Evolutionary conservation across 2,888 invertebrate genomes (phyloP).

Genomic region (Eupithecia centaureata): DNA sequence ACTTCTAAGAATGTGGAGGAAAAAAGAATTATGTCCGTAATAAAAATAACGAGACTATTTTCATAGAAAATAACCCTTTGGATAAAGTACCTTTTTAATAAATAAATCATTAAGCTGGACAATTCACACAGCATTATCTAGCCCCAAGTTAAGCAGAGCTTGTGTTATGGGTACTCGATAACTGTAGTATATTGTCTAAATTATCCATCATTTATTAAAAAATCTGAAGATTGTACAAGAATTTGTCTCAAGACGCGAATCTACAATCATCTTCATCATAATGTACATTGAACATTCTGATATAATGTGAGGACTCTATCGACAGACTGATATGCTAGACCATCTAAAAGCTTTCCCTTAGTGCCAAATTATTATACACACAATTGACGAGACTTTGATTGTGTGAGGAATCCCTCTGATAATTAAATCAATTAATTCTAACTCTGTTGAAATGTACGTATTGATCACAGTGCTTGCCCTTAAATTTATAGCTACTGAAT

Average conservation of each 20-base stretch:
- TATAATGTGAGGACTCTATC: neutral
- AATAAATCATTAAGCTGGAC: too few species aligned
- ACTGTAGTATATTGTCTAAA: too few species aligned
- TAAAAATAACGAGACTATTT: neutral
- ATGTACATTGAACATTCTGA: neutral
- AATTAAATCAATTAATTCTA: conserved; percentile 10
- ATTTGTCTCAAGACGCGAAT: too few species aligned
- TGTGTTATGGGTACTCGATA: too few species aligned
- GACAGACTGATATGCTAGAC: neutral
- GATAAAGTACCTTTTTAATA: too few species aligned
- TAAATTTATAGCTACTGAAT: conserved; percentile 24
- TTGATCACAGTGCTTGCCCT: conserved; percentile 9
- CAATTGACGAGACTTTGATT: conserved; percentile 10
- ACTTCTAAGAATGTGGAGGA: neutral
- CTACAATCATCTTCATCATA: neutral
- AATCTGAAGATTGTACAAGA: too few species aligned
- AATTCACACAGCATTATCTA: too few species aligned
- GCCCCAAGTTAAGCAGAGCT: too few species aligned
- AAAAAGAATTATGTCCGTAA: neutral
- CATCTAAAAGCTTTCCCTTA: neutral
- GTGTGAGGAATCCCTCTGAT: neutral
- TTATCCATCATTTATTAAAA: too few species aligned
- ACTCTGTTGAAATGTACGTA: conserved; percentile 6
- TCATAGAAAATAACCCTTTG: neutral
- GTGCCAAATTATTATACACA: neutral